Evolutionary conservation across 2,888 invertebrate genomes (phyloP).

Genomic region (Nasonia oneida): DNA sequence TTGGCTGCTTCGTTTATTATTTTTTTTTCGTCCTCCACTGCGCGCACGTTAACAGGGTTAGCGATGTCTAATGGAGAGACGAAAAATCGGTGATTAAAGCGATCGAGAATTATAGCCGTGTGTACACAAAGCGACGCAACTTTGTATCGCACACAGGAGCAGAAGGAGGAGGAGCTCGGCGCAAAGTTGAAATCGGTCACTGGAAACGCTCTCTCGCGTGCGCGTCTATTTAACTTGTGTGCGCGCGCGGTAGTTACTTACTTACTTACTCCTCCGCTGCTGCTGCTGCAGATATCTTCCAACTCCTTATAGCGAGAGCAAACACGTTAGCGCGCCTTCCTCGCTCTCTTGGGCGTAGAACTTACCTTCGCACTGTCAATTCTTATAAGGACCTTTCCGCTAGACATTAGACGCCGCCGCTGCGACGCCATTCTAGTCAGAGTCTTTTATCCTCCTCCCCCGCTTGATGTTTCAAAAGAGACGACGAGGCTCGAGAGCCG

Average conservation of each 20-base stretch:
- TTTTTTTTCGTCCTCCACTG: background rate
- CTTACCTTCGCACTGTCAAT: slow-evolving; percentile 42
- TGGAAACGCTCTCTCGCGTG: background rate
- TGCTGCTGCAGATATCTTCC: background rate
- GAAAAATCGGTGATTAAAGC: background rate
- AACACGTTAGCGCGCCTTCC: slow-evolving; percentile 8
- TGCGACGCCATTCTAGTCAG: slow-evolving; percentile 5
- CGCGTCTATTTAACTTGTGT: slow-evolving; percentile 1
- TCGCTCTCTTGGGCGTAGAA: slow-evolving; percentile 42
- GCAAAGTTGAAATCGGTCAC: slow-evolving; percentile 39
- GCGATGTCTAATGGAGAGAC: background rate
- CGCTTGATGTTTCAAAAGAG: slow-evolving; percentile 31
- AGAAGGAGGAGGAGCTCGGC: too few relatives aligned
- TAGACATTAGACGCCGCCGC: slow-evolving; percentile 34
- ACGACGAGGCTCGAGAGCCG: background rate
- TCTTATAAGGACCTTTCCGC: slow-evolving; percentile 46
- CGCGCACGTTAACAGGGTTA: background rate
- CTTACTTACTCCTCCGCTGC: background rate
- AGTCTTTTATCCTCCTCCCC: slow-evolving; percentile 41
- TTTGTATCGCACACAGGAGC: background rate
- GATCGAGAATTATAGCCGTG: background rate
- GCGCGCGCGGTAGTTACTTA: background rate
- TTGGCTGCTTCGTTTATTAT: background rate
- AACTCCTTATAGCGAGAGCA: background rate
- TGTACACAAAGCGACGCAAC: background rate